Conservation (phyloP, 1,140 invertebrate species). For the Drosophila kepulauana region DNA sequence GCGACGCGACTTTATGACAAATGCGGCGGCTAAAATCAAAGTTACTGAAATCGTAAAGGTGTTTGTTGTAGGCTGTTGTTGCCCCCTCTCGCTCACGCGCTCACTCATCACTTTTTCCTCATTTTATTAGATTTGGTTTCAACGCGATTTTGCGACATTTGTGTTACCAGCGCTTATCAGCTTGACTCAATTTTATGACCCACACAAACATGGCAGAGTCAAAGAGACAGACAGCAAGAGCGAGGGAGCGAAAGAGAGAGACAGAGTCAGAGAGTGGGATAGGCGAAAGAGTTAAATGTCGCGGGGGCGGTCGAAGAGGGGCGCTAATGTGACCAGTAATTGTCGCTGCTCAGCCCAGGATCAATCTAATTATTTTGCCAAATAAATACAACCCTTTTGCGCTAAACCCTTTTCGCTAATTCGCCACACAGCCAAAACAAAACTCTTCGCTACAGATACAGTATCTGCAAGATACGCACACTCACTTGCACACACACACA, state of each 20-base stretch:
- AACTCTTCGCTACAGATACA: background rate
- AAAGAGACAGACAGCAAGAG: constrained; percentile 43
- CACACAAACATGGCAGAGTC: constrained; percentile 13
- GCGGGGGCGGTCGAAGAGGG: constrained; percentile 39
- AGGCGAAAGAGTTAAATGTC: constrained; percentile 35
- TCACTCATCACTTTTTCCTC: constrained; percentile 33
- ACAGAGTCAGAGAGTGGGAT: constrained; percentile 20
- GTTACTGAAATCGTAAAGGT: constrained; percentile 52
- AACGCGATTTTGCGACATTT: constrained; percentile 77
- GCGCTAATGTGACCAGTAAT: constrained; percentile 62
- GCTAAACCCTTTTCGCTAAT: constrained; percentile 56
- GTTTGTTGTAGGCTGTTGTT: constrained; percentile 12
- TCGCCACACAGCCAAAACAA: constrained; percentile 42
- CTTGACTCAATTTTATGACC: constrained; percentile 54
- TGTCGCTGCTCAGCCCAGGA: constrained; percentile 48
- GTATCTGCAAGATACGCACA: background rate
- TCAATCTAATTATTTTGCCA: constrained; percentile 83
- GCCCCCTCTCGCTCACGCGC: background rate
- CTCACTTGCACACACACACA: background rate
- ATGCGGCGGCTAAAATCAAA: constrained; percentile 80
- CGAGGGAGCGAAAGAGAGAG: constrained; percentile 50
- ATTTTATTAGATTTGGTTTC: constrained; percentile 65
- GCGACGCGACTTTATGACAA: constrained; percentile 70
- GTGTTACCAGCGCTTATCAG: constrained; percentile 61
- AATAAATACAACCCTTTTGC: constrained; percentile 70